These are phyloP conservation scores for Platyscapa corneri DNA, from an alignment of 1,140 invertebrate genomes.

Conservation along the genomic window DNA sequence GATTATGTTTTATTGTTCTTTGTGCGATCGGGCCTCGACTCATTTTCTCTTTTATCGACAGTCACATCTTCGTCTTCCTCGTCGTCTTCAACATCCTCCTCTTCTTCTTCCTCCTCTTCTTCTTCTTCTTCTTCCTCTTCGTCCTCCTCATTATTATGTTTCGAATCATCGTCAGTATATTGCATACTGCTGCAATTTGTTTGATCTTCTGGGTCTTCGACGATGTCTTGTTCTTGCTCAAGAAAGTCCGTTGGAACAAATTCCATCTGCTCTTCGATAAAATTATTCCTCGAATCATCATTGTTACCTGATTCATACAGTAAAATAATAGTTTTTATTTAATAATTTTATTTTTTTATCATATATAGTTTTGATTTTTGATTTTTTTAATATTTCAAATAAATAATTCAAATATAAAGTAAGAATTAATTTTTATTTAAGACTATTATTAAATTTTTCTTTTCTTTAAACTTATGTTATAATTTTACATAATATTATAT, in stretches of 20 bases:
- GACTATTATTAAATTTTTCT: no score
- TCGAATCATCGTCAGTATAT: slow-evolving; percentile 42
- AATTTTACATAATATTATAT: not conserved
- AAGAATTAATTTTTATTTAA: no score
- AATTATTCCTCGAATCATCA: slow-evolving; percentile 55
- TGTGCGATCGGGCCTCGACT: slow-evolving; percentile 34
- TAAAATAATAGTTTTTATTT: not conserved
- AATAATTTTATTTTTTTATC: no score
- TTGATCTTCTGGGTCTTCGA: slow-evolving; percentile 65
- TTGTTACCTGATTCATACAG: slow-evolving; percentile 14
- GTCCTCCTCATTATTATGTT: slow-evolving; percentile 52
- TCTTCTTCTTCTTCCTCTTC: slow-evolving; percentile 56
- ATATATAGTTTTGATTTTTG: no score
- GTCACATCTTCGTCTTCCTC: not conserved
- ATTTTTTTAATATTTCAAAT: no score
- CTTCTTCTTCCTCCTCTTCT: slow-evolving; percentile 53
- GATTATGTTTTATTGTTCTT: slow-evolving; percentile 50
- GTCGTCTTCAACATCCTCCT: slow-evolving; percentile 41
- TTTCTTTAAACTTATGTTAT: no score
- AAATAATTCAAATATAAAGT: no score
- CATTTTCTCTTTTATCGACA: slow-evolving; percentile 15
- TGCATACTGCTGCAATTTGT: slow-evolving; percentile 57
- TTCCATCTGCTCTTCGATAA: slow-evolving; percentile 71
- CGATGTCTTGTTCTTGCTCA: slow-evolving; percentile 70
- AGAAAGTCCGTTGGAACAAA: slow-evolving; percentile 73